Conservation (phyloP, 1,140 invertebrate species). For the Apis mellifera region DNA sequence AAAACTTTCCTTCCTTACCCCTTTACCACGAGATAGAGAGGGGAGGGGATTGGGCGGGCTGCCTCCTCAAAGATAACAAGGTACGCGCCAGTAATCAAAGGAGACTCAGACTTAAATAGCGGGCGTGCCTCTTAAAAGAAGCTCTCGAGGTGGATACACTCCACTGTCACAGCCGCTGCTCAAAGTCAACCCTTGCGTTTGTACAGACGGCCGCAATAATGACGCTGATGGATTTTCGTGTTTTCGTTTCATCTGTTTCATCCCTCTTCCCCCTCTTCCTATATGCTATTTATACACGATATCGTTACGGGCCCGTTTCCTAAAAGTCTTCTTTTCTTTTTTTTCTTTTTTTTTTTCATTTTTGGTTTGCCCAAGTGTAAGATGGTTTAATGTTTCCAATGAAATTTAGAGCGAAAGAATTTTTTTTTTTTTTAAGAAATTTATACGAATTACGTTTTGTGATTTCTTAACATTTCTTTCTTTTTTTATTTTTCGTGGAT, state of each 20-base stretch:
- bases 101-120: conserved; percentile 54
- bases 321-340: too few species aligned
- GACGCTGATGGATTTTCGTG: conserved; percentile 5
- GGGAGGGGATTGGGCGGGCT: neutral
- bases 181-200: neutral
- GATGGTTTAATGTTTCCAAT: too few species aligned
- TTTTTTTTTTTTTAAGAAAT: too few species aligned
- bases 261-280: neutral
- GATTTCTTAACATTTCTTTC: too few species aligned
- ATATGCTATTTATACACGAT: neutral
- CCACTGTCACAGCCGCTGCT: neutral
- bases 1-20: neutral
- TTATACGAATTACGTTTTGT: too few species aligned
- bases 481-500: too few species aligned
- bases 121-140: conserved; percentile 51
- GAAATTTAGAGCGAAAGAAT: too few species aligned
- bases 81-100: conserved; percentile 64
- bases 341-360: too few species aligned
- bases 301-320: neutral
- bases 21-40: conserved; percentile 18
- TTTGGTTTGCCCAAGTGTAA: too few species aligned
- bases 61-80: conserved; percentile 62
- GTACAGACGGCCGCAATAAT: conserved; percentile 16
- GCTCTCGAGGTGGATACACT: conserved; percentile 21
- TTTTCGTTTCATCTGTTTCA: neutral